phyloP scores from a whole-genome alignment of 1,140 invertebrate genomes.

The Lasioglossum albipes region DNA sequence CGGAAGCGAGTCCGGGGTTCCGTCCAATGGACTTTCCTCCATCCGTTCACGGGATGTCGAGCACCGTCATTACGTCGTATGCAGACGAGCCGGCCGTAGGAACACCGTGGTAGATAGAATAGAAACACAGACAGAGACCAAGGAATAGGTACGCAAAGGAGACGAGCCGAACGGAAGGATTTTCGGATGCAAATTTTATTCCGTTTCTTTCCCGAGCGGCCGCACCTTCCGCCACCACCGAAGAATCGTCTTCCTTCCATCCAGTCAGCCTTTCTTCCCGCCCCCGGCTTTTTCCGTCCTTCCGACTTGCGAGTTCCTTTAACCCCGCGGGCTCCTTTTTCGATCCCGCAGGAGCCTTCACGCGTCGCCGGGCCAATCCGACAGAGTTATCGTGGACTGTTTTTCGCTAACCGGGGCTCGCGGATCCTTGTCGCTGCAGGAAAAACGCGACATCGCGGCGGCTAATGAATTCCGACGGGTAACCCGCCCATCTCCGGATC shows the following conservation, averaged over 20 bases:
- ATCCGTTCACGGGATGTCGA: conserved; percentile 64
- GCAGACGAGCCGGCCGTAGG: conserved; percentile 40
- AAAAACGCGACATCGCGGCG: background rate
- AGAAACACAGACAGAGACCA: background rate
- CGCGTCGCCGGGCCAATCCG: conserved; percentile 31
- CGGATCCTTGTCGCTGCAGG: background rate
- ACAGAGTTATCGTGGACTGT: conserved; percentile 48
- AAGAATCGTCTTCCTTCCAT: background rate
- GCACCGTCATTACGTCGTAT: conserved; percentile 66
- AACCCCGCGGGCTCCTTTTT: conserved; percentile 12
- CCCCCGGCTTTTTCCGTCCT: conserved; percentile 21
- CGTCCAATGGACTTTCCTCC: conserved; percentile 63
- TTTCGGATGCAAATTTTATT: conserved; percentile 76
- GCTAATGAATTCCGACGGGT: conserved; percentile 59
- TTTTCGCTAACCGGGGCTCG: conserved; percentile 10
- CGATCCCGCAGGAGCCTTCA: conserved; percentile 39
- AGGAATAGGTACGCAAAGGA: background rate
- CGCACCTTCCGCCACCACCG: background rate
- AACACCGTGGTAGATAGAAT: background rate
- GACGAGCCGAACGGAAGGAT: conserved; percentile 65
- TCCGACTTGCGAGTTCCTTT: conserved; percentile 48
- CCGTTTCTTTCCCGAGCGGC: conserved; percentile 50
- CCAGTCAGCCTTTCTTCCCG: conserved; percentile 10
- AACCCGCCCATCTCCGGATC: background rate
- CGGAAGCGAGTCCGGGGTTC: conserved; percentile 48